Base-by-base conservation (phyloP, 2,113 vertebrate species). In the Chloroceryle aenea region DNA sequence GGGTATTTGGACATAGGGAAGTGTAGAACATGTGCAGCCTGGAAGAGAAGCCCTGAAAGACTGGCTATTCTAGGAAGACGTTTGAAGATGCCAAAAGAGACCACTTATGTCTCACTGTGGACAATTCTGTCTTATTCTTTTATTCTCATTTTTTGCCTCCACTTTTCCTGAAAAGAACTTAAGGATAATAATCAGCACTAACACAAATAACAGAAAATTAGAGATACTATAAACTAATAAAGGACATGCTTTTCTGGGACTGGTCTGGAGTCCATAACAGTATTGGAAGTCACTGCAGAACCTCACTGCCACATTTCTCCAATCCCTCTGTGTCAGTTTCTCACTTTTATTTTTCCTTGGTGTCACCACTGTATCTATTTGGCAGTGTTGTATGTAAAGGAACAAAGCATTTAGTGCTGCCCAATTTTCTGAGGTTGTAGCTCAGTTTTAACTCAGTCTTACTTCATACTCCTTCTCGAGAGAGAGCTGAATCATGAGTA, bases 51-150 rank as follows among this genome's bases (percentile, higher is more conserved):
- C 78, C 47, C 83, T 52, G 56, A 77, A 90, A 93, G 61, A 64
- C 42, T 0, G 0, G 11, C 75, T 95, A 73, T 96, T 96, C 59
- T 63, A 74, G 79, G 73, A 84, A 64, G 52, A 67, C 18, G 47
- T 76, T 86, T 92, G 64, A 93, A 87, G 42, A 53, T 71, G 61
- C 64, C 86, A 50, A 89, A 88, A 86, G 58, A 85, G 52, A 78
- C 27, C 0, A 0, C 18, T 43, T 32, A 63, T 30, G 30, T 64
- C 42, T 67, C 66, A n/a, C 21, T 56, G 18, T 38, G 52, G 61
- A 81, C 36, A 78, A 4, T 89, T 84, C 19, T 92, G 53, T 43
- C 45, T 64, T 75, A 14, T 86, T 77, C 14, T 74, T 86, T 92
- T 71, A n/a, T 63, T 81, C 38, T 77, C 14, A 12, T 81, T 89